These are phyloP conservation scores for Microplitis manilae DNA, from an alignment of 2,888 invertebrate genomes.

Conservation along the genomic window DNA sequence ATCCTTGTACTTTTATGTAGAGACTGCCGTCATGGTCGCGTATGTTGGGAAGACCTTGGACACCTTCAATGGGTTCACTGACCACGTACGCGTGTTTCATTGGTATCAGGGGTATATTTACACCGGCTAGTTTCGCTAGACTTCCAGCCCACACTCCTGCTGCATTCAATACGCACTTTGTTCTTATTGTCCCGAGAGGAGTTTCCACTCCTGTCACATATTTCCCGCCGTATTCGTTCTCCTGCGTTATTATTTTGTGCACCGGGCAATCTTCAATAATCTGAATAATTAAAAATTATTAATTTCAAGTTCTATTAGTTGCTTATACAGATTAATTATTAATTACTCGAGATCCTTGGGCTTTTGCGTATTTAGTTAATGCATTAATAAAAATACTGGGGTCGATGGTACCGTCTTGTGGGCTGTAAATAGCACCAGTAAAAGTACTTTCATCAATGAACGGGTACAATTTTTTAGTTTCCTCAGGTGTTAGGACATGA, in stretches of 20 bases:
- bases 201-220: slow-evolving; percentile 86
- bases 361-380: slow-evolving; percentile 80
- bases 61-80: slow-evolving; percentile 83
- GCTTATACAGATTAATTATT: background rate
- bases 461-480: slow-evolving; percentile 84
- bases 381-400: slow-evolving; percentile 87
- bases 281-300: slow-evolving; percentile 67
- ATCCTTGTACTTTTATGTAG: slow-evolving; percentile 88
- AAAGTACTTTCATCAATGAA: slow-evolving; percentile 83
- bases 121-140: slow-evolving; percentile 79
- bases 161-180: slow-evolving; percentile 85
- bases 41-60: slow-evolving; percentile 84
- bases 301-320: background rate
- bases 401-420: slow-evolving; percentile 88
- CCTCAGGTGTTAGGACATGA: slow-evolving; percentile 79
- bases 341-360: slow-evolving; percentile 81
- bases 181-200: slow-evolving; percentile 81
- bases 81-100: slow-evolving; percentile 93
- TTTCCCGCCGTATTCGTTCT: slow-evolving; percentile 77
- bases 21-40: slow-evolving; percentile 88
- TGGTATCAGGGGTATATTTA: slow-evolving; percentile 82
- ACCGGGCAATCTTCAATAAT: slow-evolving; percentile 85
- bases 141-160: slow-evolving; percentile 88
- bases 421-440: slow-evolving; percentile 83
- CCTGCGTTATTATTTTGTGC: slow-evolving; percentile 79